Base-by-base conservation (phyloP, 2,888 invertebrate genomes). In the Caenorhabditis wallacei region DNA sequence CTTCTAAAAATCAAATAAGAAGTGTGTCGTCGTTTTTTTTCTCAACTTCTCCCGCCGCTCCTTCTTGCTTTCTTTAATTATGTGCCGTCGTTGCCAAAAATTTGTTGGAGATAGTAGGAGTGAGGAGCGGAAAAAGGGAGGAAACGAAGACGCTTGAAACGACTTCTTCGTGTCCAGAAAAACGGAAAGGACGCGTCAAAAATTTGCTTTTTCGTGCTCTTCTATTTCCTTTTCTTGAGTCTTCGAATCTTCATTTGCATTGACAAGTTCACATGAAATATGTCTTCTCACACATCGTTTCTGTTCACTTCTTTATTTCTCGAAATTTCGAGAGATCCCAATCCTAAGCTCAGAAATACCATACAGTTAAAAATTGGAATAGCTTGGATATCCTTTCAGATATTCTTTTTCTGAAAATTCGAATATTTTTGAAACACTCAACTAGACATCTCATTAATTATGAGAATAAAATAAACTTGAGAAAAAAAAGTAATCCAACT, bases 51-150 rank as follows among this genome's bases (percentile, higher is more conserved):
- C 4, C 43, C 43, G 71, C 51, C 71, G 57, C 72, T 72, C 72
- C 64, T 66, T 66, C 64, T 57, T 66, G 74, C 68, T 59, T 76
- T 66, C 75, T 76, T 76, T 76, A 76, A 76, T 76, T 76, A 76
- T 76, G 75, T 76, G 59, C 43, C 66, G 75, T 59, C 68, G 68
- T 76, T 59, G 64, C 66, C 75, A 66, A 68, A 64, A 76, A 76
- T 76, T 76, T 76, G 75, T 76, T 18, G 24, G 26, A 61, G 61
- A 61, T 61, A 59, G 20, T 43, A 48, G 71, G 53, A 63, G 53
- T 40, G 40, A 40, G 43, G 24, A 43, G 54, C 18, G 1, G 48
- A 53, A 20, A 66, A 18, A 16, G 37, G 53, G n/a, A n/a, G 22
- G 53, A 24, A 30, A 22, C 35, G 37, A 66, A 51, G 56, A 30